These are phyloP conservation scores for Erinaceus europaeus DNA, from an alignment of 2,113 vertebrate species.

Conservation along the genomic window DNA sequence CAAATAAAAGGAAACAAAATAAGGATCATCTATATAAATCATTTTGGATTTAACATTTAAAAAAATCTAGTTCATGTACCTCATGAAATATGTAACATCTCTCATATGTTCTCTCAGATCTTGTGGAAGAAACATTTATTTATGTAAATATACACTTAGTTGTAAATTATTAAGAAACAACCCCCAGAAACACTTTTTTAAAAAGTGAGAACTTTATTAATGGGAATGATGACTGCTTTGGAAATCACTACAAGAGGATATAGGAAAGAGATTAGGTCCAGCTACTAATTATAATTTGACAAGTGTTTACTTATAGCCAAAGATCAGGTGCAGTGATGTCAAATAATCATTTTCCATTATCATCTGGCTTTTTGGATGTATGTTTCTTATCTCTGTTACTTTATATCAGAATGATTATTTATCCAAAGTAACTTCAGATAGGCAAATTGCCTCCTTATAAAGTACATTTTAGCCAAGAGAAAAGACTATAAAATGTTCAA, in stretches of 20 bases:
- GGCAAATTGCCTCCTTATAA: not conserved
- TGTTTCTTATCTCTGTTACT: too few species aligned
- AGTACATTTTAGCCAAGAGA: not conserved
- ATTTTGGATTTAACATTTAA: not conserved
- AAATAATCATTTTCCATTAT: too few species aligned
- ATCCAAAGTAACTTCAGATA: not conserved
- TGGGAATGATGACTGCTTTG: not conserved
- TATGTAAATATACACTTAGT: too few species aligned
- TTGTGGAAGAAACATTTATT: too few species aligned
- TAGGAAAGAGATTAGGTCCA: too few species aligned
- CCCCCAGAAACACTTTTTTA: too few species aligned
- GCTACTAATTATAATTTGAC: not conserved
- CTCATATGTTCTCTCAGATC: not conserved
- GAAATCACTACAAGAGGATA: not conserved
- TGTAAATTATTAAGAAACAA: too few species aligned
- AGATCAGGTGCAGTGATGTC: too few species aligned
- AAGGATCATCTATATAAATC: not conserved
- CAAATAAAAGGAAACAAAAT: not conserved
- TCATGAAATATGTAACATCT: not conserved
- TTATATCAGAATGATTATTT: not conserved
- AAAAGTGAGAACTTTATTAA: not conserved
- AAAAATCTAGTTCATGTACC: not conserved
- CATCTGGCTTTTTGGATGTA: too few species aligned
- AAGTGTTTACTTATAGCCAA: not conserved
- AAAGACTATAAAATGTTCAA: too few species aligned